Evolutionary conservation across 2,113 vertebrate species (phyloP), one percentile per base, ranked within the genome.

Genomic region (Hyla sarda): DNA sequence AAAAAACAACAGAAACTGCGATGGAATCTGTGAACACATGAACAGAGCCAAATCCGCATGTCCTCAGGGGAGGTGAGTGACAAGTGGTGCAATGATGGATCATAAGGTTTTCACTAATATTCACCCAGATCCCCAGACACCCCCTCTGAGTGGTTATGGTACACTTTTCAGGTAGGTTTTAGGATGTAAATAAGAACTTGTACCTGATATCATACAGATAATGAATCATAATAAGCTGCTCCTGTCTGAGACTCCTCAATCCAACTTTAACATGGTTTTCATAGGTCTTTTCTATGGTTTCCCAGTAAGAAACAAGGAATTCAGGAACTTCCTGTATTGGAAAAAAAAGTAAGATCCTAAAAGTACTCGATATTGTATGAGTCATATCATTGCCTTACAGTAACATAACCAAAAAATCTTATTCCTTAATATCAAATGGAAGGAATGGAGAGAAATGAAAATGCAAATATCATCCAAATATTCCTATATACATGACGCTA

Each of bases 221-320:
- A 87, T 92, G 86, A 88, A 95, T 88, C 48, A 95, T 74, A 4
- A 81, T 2, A 48, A 91, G 79, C 1, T 88, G 88, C 80, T 96
- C 94, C 83, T 90, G 86, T 69, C 97, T 94, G 67, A 99, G 92
- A 80, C 91, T 91, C 89, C 96, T 93, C 92, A 98, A 94, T 56
- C 95, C 93, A 14, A 84, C 90, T 93, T 96, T 97, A 88, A 95
- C 77, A 2, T 90, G 92, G 83, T 75, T 93, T 75, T 93, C 87
- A 34, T 99, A 98, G 1, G 93, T 87, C 32, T 89, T 90, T 90
- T 96, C 96, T 69, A 95, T 87, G 28, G 91, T 87, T 86, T 96
- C 91, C 97, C 97, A 99, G 86, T 95, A 95, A 32, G 92, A 91
- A 72, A 91, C 92, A 80, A 99, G 90, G 89, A 94, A 94, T 72